These are phyloP conservation scores for Volucella inanis DNA, from an alignment of 2,888 invertebrate genomes.

Conservation along the genomic window DNA sequence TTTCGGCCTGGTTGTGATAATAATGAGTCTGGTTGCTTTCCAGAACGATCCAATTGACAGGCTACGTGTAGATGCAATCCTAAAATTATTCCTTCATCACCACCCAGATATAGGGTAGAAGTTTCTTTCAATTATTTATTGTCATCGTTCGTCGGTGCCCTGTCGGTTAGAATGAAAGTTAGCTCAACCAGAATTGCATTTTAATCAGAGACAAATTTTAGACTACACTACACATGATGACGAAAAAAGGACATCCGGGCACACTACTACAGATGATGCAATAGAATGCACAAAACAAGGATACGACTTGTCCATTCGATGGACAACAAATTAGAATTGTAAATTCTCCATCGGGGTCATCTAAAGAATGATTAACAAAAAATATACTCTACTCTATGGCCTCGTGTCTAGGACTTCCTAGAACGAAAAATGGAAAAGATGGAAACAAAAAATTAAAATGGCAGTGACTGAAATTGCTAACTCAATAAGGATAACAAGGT, in stretches of 20 bases:
- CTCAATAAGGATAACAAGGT: conserved; percentile 41
- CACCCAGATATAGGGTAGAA: conserved; percentile 5
- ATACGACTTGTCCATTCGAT: conserved; percentile 5
- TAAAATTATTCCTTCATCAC: background rate
- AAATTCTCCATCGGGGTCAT: conserved; percentile 48
- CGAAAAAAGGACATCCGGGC: conserved; percentile 1
- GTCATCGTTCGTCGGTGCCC: background rate
- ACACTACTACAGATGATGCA: no score
- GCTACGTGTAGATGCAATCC: no score
- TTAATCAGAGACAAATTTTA: conserved; percentile 42
- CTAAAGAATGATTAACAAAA: conserved; percentile 43
- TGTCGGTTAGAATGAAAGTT: conserved; percentile 16
- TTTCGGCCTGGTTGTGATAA: no score
- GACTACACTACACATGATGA: conserved; percentile 17
- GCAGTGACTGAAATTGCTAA: conserved; percentile 11
- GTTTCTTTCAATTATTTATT: conserved; percentile 24
- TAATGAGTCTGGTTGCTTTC: no score
- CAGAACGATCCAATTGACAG: no score
- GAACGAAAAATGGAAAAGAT: background rate
- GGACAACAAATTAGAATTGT: conserved; percentile 63
- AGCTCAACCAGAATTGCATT: conserved; percentile 61
- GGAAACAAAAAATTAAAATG: conserved; percentile 10
- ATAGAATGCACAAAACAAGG: no score
- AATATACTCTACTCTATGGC: background rate
- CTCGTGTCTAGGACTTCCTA: background rate